phyloP scores from a whole-genome alignment of 2,113 vertebrate species.

The Spheniscus mendiculus region DNA sequence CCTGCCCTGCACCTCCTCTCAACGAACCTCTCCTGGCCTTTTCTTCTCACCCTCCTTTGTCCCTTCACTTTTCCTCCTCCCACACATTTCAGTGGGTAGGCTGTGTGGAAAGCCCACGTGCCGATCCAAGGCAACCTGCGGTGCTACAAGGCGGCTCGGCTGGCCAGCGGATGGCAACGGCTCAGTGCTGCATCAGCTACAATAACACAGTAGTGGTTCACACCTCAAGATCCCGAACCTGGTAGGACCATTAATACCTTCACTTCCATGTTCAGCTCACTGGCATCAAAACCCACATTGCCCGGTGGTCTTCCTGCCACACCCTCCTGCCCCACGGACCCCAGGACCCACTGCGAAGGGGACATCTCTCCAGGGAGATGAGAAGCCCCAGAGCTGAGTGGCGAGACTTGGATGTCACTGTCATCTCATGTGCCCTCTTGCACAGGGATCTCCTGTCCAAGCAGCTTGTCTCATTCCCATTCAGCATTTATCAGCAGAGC shows the following conservation, averaged over 20 bases:
- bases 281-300: not conserved
- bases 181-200: fast-evolving
- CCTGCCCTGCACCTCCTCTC: not conserved
- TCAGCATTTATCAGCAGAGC: not conserved
- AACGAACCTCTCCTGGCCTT: not conserved
- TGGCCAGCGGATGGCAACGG: fast-evolving
- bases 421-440: not conserved
- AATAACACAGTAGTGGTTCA: not conserved
- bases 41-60: not conserved
- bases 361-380: not conserved
- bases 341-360: not conserved
- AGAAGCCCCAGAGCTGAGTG: not conserved
- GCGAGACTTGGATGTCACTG: not conserved
- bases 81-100: fast-evolving
- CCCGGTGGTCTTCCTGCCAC: fast-evolving
- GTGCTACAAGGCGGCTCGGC: not conserved
- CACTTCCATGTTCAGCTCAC: fast-evolving
- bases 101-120: not conserved
- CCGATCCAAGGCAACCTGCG: not conserved
- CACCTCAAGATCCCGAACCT: not conserved
- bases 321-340: fast-evolving
- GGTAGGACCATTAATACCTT: not conserved
- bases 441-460: not conserved
- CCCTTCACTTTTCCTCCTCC: not conserved
- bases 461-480: not conserved